Evolutionary conservation across 1,140 invertebrate species (phyloP).

Genomic region (Aphaenogaster floridana): DNA sequence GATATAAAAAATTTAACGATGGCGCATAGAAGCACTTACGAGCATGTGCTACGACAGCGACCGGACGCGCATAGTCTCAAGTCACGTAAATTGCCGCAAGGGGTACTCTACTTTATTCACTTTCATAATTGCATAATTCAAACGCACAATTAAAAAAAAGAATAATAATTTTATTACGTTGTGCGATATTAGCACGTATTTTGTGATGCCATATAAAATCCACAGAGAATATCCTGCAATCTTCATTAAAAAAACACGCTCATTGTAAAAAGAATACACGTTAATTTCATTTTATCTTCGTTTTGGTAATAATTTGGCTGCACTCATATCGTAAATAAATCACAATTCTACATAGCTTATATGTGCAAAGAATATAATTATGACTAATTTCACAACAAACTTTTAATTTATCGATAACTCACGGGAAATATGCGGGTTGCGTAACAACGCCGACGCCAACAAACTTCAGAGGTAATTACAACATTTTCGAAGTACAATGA

Average conservation of each 20-base stretch:
- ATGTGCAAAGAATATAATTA: not conserved
- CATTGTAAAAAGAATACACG: not conserved
- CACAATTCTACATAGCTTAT: not conserved
- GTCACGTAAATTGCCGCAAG: constrained; percentile 26
- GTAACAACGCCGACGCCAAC: constrained; percentile 1
- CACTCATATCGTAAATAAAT: not conserved
- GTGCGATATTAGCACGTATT: not conserved
- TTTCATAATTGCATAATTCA: constrained; percentile 17
- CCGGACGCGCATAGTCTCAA: constrained; percentile 17
- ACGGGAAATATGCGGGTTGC: not conserved
- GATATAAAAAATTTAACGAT: constrained; percentile 42
- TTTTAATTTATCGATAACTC: constrained; percentile 25
- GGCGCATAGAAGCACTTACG: not conserved
- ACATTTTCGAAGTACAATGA: constrained; percentile 39
- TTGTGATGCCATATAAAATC: not conserved
- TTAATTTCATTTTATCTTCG: not conserved
- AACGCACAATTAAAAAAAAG: not conserved
- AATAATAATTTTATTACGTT: not conserved
- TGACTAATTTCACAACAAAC: constrained; percentile 22
- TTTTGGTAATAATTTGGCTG: not conserved
- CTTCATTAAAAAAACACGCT: not conserved
- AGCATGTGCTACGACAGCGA: not conserved
- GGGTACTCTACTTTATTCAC: not conserved
- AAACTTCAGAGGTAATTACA: constrained; percentile 37
- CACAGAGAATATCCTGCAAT: not conserved